Conservation (phyloP, 2,113 vertebrate species). For the Hemiprocne comata region DNA sequence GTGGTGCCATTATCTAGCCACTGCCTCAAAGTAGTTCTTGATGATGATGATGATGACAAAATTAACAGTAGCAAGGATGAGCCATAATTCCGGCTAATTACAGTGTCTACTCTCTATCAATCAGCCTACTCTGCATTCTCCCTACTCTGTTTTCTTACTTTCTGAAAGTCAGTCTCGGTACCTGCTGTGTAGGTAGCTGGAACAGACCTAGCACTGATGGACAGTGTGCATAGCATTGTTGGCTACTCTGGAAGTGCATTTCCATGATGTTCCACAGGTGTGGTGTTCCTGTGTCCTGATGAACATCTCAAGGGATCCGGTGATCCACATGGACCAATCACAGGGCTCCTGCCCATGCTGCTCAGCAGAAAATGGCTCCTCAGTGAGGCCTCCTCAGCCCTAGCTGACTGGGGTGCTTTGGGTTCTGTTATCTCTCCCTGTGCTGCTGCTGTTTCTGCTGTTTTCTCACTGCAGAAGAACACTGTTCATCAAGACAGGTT, state of each 20-base stretch:
- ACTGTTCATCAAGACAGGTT: too few relatives aligned
- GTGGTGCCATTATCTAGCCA: neutral
- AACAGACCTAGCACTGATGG: neutral
- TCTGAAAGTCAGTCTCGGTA: fast-evolving
- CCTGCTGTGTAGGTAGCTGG: neutral
- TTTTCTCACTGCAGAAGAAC: too few relatives aligned
- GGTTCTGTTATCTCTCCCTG: too few relatives aligned
- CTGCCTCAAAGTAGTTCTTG: neutral
- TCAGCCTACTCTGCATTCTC: neutral
- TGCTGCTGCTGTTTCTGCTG: too few relatives aligned
- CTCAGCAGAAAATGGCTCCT: too few relatives aligned
- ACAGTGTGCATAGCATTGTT: fast-evolving
- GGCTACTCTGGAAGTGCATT: neutral
- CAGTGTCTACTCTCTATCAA: neutral
- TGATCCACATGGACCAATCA: too few relatives aligned
- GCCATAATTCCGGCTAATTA: neutral
- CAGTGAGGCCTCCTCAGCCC: too few relatives aligned
- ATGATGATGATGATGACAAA: neutral
- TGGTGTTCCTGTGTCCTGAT: neutral
- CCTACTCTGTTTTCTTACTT: neutral
- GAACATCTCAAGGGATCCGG: neutral
- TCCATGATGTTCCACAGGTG: neutral
- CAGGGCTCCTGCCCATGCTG: too few relatives aligned
- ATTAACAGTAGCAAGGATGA: neutral
- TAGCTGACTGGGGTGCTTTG: too few relatives aligned